Evolutionary conservation across 2,888 invertebrate genomes (phyloP).

Genomic region (Heliconius charithonia): DNA sequence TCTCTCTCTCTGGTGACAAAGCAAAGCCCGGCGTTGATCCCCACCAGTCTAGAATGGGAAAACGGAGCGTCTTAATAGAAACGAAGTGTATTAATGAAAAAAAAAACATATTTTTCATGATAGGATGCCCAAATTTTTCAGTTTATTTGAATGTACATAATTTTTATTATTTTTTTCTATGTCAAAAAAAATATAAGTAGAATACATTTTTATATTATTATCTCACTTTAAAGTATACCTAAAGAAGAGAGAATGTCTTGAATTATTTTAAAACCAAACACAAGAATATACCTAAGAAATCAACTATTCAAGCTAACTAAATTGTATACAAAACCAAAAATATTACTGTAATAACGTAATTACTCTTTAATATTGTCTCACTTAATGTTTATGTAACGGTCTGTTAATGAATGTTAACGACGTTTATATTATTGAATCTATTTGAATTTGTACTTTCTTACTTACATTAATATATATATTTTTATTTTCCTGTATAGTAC

Average conservation of each 20-base stretch:
- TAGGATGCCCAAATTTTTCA: background rate
- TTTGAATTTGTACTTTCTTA: background rate
- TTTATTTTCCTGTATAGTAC: background rate
- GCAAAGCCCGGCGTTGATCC: too few species aligned
- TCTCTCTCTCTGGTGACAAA: too few species aligned
- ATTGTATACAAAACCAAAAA: slow-evolving; percentile 1
- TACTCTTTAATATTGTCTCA: slow-evolving; percentile 10
- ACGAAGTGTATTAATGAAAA: too few species aligned
- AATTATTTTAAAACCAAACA: background rate
- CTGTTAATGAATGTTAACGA: slow-evolving; percentile 9
- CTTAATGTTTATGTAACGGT: slow-evolving; percentile 15
- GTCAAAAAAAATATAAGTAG: background rate
- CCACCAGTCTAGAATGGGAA: too few species aligned
- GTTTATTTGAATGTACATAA: background rate
- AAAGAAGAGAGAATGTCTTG: background rate
- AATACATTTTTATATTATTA: background rate
- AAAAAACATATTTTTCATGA: too few species aligned
- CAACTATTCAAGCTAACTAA: background rate
- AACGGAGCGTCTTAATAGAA: too few species aligned
- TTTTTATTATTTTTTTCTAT: background rate
- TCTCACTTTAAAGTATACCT: background rate
- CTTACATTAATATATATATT: background rate
- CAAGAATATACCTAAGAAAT: background rate
- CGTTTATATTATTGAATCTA: background rate
- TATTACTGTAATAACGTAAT: slow-evolving; percentile 12